Base-by-base conservation (phyloP, 2,797 vertebrate genomes). In the Danio tinwini region DNA sequence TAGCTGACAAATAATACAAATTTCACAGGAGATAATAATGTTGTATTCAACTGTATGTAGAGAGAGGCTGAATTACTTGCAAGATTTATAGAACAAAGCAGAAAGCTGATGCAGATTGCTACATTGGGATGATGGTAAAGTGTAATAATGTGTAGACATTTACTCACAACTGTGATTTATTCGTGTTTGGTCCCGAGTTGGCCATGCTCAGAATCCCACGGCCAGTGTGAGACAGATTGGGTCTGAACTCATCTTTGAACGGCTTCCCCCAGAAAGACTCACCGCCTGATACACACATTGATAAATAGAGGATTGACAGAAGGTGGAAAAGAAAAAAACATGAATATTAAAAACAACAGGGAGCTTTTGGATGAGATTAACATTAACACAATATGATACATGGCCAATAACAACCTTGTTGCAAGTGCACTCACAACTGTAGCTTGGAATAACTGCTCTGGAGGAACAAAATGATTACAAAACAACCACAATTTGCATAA, bases 161-260 rank as follows among this genome's bases (percentile, higher is more conserved):
- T 10, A 94, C 97, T 98, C 93, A 99, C 98, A 99, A 99, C 82
- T 99, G 98, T 5, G 97, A 98, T 85, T 97, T 99, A 92, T 99
- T 99, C 85, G 94, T 96, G 91, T 99, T 97, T 59, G 98, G 96
- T 29, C 98, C 98, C 0, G 96, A 96, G 87, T 99, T 99, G 45
- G 98, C 98, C 98, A 99, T 99, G 86, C 98, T 99, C 74, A 99
- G 96, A 72, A 99, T 82, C 2, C 98, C 98, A 1, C 97, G 94
- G 17, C 98, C 98, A 0, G 95, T 95, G 84, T 99, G 97, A 0
- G 97, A 97, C 74, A 99, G 92, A 90, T 99, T 99, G 12, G 96
- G 96, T 67, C 93, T 94, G 86, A 99, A 97, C 85, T 99, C 98
- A 16, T 99, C 98, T 88, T 89, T 94, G 89, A 99, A 99, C 0